Base-by-base conservation (phyloP, 2,888 invertebrate species). In the Zootermopsis nevadensis region DNA sequence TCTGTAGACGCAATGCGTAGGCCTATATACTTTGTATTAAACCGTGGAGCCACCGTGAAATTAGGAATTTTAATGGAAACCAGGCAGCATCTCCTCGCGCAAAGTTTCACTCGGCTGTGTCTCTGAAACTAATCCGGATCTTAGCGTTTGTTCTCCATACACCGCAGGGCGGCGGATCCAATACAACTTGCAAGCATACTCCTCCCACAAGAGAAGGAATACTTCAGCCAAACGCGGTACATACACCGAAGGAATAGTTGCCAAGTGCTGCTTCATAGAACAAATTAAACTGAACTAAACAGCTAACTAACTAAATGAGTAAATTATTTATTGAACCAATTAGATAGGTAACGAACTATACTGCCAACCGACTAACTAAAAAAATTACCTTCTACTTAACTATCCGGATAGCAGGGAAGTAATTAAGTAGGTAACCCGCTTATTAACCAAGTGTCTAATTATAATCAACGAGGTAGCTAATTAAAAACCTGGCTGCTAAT, bases 31-130 rank as follows among this genome's bases (percentile, higher is more conserved):
- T 60, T 76, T 76, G 42, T 27, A 76, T 76, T 76, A 76, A 76
- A 38, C 35, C 76, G 48, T 38, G 48, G 76, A 76, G 27, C 35
- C 76, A 76, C 76, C 76, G 76, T 76, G 76, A 76, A 76, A 76
- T 76, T 76, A 76, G 76, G 76, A 76, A 76, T 76, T 76, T 76
- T 30, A 60, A 60, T 60, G 60, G 60, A 60, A 60, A 60, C 60
- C 55, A 55, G 55, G 55, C 22, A 55, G 55, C 55, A 55, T 15
- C 60, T 60, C 27, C 27, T 60, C 60, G 10, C 60, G 60, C 6
- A n/a, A n/a, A 27, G 27, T 10, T 55, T 19, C n/a, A 6, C 10
- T 2, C n/a, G 60, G n/a, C 60, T 60, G 60, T 60, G 60, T 60
- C 60, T 60, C 27, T 60, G n/a, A n/a, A 60, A 60, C 60, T 60